phyloP scores from a whole-genome alignment of 2,113 vertebrate species.

The Cyprinodon brontotheroides region DNA sequence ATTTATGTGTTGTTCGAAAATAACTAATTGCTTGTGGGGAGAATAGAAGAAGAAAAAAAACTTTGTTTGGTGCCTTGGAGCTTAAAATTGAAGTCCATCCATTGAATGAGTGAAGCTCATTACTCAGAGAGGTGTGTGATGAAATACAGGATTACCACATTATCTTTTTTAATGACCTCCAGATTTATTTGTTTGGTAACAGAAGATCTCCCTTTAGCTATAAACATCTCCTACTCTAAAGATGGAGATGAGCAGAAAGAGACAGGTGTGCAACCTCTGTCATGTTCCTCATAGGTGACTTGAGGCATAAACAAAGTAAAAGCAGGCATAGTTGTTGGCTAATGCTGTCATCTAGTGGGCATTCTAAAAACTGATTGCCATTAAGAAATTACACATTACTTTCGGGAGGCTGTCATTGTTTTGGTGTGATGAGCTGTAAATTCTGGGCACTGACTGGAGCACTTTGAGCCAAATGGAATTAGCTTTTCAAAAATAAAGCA shows the following conservation, averaged over 20 bases:
- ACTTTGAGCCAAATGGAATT: neutral
- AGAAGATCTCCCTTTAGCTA: constrained; percentile 1
- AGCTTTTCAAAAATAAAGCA: neutral
- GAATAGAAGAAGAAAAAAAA: constrained; percentile 43
- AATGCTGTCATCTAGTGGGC: constrained; percentile 56
- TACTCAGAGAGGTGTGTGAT: constrained; percentile 53
- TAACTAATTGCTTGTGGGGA: neutral
- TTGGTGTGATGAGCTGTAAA: neutral
- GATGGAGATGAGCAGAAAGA: constrained; percentile 22
- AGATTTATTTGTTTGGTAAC: constrained; percentile 19
- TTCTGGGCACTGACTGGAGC: neutral
- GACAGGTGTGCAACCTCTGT: constrained; percentile 23
- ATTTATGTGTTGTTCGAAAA: constrained; percentile 37
- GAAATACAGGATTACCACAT: constrained; percentile 60
- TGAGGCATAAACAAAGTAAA: neutral
- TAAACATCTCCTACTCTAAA: constrained; percentile 7
- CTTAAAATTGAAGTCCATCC: constrained; percentile 60
- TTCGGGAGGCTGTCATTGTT: neutral
- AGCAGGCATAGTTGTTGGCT: neutral
- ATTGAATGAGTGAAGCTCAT: constrained; percentile 68
- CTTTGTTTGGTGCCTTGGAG: constrained; percentile 35
- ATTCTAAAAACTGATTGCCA: neutral
- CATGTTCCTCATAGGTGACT: neutral
- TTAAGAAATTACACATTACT: neutral
- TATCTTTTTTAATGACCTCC: constrained; percentile 18